Evolutionary conservation across 2,113 vertebrate genomes (phyloP), one percentile per base, ranked within the genome.

Genomic region (Pelusios castaneus): DNA sequence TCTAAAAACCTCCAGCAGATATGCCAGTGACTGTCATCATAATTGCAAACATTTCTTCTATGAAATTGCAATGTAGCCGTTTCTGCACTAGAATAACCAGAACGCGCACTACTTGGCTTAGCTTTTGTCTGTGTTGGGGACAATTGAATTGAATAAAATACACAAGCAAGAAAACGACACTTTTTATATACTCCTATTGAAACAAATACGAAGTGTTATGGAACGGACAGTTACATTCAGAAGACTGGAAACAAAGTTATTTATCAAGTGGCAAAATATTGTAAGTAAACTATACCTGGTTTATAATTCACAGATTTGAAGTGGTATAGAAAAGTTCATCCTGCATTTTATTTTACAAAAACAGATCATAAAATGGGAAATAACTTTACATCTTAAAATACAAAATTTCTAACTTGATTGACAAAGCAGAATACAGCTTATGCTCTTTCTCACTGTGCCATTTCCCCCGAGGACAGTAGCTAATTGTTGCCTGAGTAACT

Each of bases 401-500:
- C 51, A 95, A 95, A 96, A 80, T 88, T 82, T 80, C 55, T 29
- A 89, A 93, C 87, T 60, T 83, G 92, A 94, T 93, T 3, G 25
- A 87, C 85, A 94, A 97, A 94, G 89, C 82, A 85, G 95, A 97
- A 91, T 90, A 97, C 85, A 83, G 81, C 84, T 93, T 8, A 9
- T 93, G 80, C 8, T 10, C 87, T 89, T 93, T 91, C 6, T 95
- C 56, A 77, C 41, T 51, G 91, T 91, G 79, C 80, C 45, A 41
- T 92, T 91, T 93, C 87, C 84, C 97, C 97, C 88, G 89, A 96
- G 95, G 97, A 95, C 87, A 93, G 79, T 88, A 96, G 89, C 85
- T 97, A 98, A 97, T 92, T 96, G 94, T 89, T 96, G 97, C 95
- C 93, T 2, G 43, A 97, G 92, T 90, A 97, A 92, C 19, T 58